Evolutionary conservation across 2,113 vertebrate genomes (phyloP).

Genomic region (Pampusana beccarii): DNA sequence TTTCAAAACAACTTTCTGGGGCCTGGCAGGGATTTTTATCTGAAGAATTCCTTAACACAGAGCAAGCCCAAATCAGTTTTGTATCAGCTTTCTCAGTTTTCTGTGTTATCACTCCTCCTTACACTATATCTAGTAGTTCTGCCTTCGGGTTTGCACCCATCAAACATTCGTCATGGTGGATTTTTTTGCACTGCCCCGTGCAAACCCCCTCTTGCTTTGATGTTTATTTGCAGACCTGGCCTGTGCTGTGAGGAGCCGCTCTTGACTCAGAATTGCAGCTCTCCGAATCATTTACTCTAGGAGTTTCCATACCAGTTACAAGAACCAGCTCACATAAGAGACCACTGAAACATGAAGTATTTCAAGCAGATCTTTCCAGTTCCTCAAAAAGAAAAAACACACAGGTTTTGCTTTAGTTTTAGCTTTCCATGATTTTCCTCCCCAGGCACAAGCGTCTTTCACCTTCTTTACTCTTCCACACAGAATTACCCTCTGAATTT

Average conservation of each 20-base stretch:
- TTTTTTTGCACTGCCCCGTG: background rate
- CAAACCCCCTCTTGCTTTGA: background rate
- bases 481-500: background rate
- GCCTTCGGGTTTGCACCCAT: background rate
- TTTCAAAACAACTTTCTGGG: background rate
- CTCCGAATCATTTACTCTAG: background rate
- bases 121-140: accelerated
- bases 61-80: background rate
- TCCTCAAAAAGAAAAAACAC: background rate
- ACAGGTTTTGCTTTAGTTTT: background rate
- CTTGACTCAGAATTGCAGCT: background rate
- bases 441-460: background rate
- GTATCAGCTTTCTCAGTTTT: background rate
- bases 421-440: background rate
- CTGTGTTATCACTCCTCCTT: background rate
- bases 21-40: background rate
- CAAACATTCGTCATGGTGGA: background rate
- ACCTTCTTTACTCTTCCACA: background rate
- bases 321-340: background rate
- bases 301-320: background rate
- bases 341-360: background rate
- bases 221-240: background rate
- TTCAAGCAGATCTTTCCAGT: background rate
- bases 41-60: background rate
- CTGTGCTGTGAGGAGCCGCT: background rate